These are phyloP conservation scores for Steinernema khuongi DNA, from an alignment of 1,140 invertebrate species.

Conservation along the genomic window DNA sequence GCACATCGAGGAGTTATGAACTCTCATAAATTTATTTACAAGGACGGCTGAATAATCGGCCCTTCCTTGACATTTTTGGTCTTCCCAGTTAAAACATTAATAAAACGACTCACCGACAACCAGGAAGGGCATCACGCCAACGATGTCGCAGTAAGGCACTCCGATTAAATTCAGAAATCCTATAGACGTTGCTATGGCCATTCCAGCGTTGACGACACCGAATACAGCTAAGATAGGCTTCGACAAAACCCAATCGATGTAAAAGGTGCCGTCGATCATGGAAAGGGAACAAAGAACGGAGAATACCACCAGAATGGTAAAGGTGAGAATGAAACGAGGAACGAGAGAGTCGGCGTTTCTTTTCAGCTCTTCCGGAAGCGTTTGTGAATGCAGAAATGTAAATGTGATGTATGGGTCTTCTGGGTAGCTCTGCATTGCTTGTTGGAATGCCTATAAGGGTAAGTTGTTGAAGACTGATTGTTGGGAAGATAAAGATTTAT, in stretches of 20 bases:
- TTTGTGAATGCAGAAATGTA: constrained; percentile 52
- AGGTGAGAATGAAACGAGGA: constrained; percentile 51
- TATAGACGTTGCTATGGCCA: constrained; percentile 82
- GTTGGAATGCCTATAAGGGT: constrained; percentile 48
- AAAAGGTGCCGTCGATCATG: constrained; percentile 43
- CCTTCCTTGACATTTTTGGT: too few species aligned
- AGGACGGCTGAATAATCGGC: too few species aligned
- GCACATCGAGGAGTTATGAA: constrained; percentile 17
- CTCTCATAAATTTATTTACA: too few species aligned
- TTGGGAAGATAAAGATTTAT: too few species aligned
- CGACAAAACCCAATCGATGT: constrained; percentile 56
- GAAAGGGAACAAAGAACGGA: constrained; percentile 53
- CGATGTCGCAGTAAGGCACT: constrained; percentile 62
- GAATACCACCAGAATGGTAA: constrained; percentile 52
- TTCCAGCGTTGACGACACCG: constrained; percentile 77
- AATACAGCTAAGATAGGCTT: constrained; percentile 55
- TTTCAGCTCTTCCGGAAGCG: constrained; percentile 54
- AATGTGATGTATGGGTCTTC: constrained; percentile 49
- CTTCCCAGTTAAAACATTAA: background rate
- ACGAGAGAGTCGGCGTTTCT: constrained; percentile 52
- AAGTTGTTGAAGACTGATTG: too few species aligned
- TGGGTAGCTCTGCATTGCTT: constrained; percentile 44
- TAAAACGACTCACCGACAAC: constrained; percentile 50
- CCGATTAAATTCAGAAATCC: constrained; percentile 81
- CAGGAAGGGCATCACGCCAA: constrained; percentile 58